These are phyloP conservation scores for Lasioglossum pauxillum DNA, from an alignment of 2,888 invertebrate genomes.

Conservation along the genomic window DNA sequence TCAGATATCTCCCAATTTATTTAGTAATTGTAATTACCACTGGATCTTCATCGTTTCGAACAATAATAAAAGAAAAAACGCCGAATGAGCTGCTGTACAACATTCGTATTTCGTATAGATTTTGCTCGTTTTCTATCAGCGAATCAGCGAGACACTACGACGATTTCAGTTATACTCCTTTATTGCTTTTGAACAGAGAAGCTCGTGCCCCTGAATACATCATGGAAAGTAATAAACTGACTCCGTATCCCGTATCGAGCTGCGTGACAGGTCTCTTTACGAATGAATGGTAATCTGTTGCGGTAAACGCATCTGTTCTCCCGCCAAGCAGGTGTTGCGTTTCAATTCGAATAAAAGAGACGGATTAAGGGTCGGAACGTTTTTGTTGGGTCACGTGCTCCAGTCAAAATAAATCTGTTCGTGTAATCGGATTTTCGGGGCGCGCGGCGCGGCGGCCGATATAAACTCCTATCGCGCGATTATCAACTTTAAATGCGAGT, in stretches of 20 bases:
- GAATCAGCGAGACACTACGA: too few species aligned
- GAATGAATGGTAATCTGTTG: conserved; percentile 66
- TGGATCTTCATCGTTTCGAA: too few species aligned
- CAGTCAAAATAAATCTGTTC: conserved; percentile 82
- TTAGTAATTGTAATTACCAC: not conserved
- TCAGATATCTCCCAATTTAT: not conserved
- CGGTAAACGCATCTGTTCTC: conserved; percentile 75
- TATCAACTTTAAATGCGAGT: conserved; percentile 61
- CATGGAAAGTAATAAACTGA: conserved; percentile 71
- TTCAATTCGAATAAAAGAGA: conserved; percentile 73
- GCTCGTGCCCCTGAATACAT: conserved; percentile 72
- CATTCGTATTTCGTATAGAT: not conserved
- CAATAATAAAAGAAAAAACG: too few species aligned
- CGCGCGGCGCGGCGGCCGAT: conserved; percentile 32
- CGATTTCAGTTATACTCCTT: not conserved
- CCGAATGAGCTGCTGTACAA: too few species aligned
- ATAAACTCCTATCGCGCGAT: conserved; percentile 58
- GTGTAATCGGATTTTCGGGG: conserved; percentile 76
- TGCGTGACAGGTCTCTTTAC: conserved; percentile 69
- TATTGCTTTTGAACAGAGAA: not conserved
- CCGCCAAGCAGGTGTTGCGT: conserved; percentile 76
- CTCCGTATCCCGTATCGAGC: conserved; percentile 36
- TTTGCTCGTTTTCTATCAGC: too few species aligned
- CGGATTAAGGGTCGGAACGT: conserved; percentile 73
- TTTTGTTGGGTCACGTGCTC: conserved; percentile 84